A percentile compares a stretch with the other conserved stretches of the same genome.
phyloP scores from a whole-genome alignment of 2,888 invertebrate genomes.

The Synergus laeviventris region DNA sequence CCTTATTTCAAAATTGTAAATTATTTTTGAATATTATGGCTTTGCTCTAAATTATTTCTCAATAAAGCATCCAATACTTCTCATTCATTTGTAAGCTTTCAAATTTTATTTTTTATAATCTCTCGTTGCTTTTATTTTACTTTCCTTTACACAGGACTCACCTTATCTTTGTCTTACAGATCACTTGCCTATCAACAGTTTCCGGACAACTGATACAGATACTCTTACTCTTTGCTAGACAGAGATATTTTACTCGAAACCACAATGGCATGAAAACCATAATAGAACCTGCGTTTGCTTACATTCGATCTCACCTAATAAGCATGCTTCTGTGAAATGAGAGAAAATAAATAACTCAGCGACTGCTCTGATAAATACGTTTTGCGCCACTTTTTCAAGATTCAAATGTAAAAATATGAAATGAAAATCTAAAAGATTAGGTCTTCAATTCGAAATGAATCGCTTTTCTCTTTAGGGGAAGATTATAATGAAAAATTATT shows the following conservation, averaged over 20 bases:
- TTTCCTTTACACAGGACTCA: neutral
- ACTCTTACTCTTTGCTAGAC: slow-evolving; percentile 12
- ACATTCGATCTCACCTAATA: slow-evolving; percentile 26
- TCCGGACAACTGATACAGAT: slow-evolving; percentile 21
- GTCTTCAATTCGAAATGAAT: neutral
- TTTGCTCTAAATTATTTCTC: too few species aligned
- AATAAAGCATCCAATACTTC: too few species aligned
- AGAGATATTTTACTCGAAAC: slow-evolving; percentile 12
- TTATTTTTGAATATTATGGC: neutral
- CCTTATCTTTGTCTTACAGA: slow-evolving; percentile 23
- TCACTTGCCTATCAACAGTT: slow-evolving; percentile 17
- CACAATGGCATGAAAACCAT: slow-evolving; percentile 10
- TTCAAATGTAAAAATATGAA: slow-evolving; percentile 6
- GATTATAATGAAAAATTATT: neutral
- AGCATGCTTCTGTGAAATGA: slow-evolving; percentile 25
- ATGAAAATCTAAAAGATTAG: neutral
- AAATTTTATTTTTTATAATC: too few species aligned
- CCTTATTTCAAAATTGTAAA: neutral
- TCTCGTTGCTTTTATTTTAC: neutral
- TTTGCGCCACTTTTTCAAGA: neutral
- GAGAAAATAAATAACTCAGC: slow-evolving; percentile 27
- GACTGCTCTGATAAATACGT: slow-evolving; percentile 31
- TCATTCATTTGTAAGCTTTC: too few species aligned
- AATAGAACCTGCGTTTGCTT: slow-evolving; percentile 34
- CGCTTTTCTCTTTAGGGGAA: neutral